Evolutionary conservation across 2,113 vertebrate species (phyloP).

Genomic region (Syngnathus scovelli): DNA sequence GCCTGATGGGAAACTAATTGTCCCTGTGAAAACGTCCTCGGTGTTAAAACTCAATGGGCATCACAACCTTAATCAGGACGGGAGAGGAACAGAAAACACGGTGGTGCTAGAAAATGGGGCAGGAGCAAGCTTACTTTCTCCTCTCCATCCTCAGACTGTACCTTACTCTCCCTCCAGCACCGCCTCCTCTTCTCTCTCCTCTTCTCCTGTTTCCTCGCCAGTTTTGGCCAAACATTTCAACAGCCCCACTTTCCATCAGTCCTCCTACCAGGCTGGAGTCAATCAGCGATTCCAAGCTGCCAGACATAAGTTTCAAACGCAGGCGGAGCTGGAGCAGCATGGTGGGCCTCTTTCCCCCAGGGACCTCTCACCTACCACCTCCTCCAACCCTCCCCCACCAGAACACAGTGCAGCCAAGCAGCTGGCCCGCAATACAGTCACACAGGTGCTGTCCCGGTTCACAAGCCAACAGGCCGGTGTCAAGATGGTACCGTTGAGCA

Average conservation of each 20-base stretch:
- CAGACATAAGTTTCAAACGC: conserved; percentile 91
- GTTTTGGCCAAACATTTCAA: conserved; percentile 80
- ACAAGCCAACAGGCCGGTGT: conserved; percentile 87
- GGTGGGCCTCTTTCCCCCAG: conserved; percentile 72
- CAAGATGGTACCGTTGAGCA: conserved; percentile 76
- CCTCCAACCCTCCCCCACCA: conserved; percentile 55
- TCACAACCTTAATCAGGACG: conserved; percentile 40
- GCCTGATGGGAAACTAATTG: conserved; percentile 56
- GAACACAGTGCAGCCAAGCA: conserved; percentile 88
- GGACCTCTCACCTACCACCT: conserved; percentile 86
- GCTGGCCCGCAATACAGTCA: conserved; percentile 93
- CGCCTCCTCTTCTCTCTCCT: conserved; percentile 86
- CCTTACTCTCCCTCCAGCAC: conserved; percentile 80
- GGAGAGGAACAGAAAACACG: conserved; percentile 59
- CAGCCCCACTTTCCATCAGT: conserved; percentile 82
- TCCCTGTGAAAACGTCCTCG: conserved; percentile 36
- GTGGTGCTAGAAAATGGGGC: conserved; percentile 71
- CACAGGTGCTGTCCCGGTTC: conserved; percentile 94
- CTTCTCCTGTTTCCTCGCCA: conserved; percentile 91
- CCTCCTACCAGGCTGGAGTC: conserved; percentile 89
- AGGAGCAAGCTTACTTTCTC: conserved; percentile 43
- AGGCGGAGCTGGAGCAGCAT: conserved; percentile 82
- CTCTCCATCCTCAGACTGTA: conserved; percentile 58
- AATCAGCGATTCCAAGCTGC: conserved; percentile 96
- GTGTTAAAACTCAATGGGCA: conserved; percentile 81